phyloP scores from a whole-genome alignment of 2,113 vertebrate genomes.

The Chelonoidis abingdonii region DNA sequence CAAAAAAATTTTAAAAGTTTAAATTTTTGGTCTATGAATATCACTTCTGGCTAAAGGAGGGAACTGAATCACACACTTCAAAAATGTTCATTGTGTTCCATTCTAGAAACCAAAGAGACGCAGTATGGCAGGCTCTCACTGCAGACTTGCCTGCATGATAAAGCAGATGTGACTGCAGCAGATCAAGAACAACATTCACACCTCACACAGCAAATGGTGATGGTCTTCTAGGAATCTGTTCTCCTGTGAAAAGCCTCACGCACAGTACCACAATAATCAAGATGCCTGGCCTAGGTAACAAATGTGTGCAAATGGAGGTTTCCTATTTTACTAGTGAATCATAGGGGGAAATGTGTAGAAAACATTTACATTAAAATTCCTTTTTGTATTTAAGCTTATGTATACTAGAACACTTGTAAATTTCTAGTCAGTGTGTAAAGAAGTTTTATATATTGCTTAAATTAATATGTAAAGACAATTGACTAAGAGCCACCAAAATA shows the following conservation, averaged over 20 bases:
- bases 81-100: not conserved
- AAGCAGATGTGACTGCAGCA: not conserved
- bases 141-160: rapidly evolving
- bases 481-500: not conserved
- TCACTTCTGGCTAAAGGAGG: not conserved
- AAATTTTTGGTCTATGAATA: not conserved
- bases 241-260: not conserved
- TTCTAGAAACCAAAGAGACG: not conserved
- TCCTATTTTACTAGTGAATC: slow-evolving; percentile 24
- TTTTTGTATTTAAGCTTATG: not conserved
- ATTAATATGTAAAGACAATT: not conserved
- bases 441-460: not conserved
- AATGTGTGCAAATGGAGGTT: not conserved
- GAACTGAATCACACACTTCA: slow-evolving; percentile 31
- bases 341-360: not conserved
- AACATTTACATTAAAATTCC: not conserved
- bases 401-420: not conserved
- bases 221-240: not conserved
- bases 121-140: no score
- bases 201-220: not conserved
- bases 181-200: not conserved
- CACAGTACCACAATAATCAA: not conserved
- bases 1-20: not conserved
- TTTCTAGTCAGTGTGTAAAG: not conserved
- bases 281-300: not conserved